phyloP scores from a whole-genome alignment of 1,140 invertebrate species.

The Thaumetopoea pityocampa region DNA sequence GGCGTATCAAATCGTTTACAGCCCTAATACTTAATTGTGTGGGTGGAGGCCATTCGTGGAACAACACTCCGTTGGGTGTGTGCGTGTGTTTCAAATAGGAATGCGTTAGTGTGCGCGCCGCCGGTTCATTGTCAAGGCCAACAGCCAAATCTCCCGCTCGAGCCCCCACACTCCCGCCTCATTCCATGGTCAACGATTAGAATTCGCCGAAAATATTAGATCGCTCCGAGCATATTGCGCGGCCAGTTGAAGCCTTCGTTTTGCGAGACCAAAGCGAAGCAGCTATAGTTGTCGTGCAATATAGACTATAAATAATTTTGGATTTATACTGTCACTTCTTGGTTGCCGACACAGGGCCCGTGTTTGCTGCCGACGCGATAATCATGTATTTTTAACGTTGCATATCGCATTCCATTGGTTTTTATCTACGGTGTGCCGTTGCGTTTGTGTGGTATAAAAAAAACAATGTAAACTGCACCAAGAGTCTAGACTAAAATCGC shows the following conservation, averaged over 20 bases:
- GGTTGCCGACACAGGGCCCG: conserved; percentile 10
- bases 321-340: conserved; percentile 6
- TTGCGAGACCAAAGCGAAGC: conserved; percentile 16
- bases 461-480: conserved; percentile 17
- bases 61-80: conserved; percentile 42
- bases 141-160: conserved; percentile 68
- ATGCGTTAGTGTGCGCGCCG: conserved; percentile 49
- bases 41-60: conserved; percentile 66
- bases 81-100: conserved; percentile 38
- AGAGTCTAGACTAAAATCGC: conserved; percentile 11
- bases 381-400: conserved; percentile 42
- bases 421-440: conserved; percentile 24
- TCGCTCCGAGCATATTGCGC: conserved; percentile 33
- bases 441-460: conserved; percentile 20
- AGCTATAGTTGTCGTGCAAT: conserved; percentile 32
- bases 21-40: conserved; percentile 56
- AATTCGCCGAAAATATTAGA: conserved; percentile 46
- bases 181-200: conserved; percentile 50
- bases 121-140: conserved; percentile 74
- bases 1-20: conserved; percentile 26
- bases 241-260: conserved; percentile 23
- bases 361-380: conserved; percentile 29
- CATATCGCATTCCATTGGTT: conserved; percentile 35
- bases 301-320: conserved; percentile 7
- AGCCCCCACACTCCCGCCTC: conserved; percentile 43